Base-by-base conservation (phyloP, 2,888 invertebrate genomes). In the Tachystola acroxantha region DNA sequence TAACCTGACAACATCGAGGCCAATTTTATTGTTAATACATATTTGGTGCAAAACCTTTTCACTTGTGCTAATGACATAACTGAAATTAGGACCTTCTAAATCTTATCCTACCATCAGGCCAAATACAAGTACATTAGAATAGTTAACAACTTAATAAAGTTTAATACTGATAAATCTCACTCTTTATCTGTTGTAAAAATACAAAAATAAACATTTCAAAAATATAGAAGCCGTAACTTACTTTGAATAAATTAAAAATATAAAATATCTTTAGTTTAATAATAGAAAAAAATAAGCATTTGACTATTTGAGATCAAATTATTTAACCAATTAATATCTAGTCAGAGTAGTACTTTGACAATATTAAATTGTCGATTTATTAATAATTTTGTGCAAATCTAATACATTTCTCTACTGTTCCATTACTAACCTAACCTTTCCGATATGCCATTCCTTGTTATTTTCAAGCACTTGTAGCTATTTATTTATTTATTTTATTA, bases 91-190 rank as follows among this genome's bases (percentile, higher is more conserved):
- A 24, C n/a, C 22, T 22, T 22, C 4, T 9, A 22, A 16, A 6
- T 6, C 16, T 16, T 16, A 16, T 6, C 3, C 6, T 22, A 7
- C 4, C 9, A 22, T 24, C 2, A 7, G n/a, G 24, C n/a, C 7
- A 24, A 24, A n/a, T n/a, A 20, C 2, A 20, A 3, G 9, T 20
- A 2, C 6, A 20, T 7, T 7, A 20, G 7, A 12, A 29, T 29
- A 14, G 19, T 30, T 10, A 28, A 32, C 31, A 32, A 26, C 16
- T 10, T n/a, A 37, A 37, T 29, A 33, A 33, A 32, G 10, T 36
- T 29, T 39, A 49, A 48, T 48, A 48, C 48, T 53, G 46, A 37
- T 34, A 24, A 42, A 39, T 46, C 39, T 50, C 46, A 52, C 43
- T 46, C 37, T n/a, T n/a, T n/a, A n/a, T n/a, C n/a, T 37, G 32